Base-by-base conservation (phyloP, 1,140 invertebrate genomes). In the Scylla paramamosain region DNA sequence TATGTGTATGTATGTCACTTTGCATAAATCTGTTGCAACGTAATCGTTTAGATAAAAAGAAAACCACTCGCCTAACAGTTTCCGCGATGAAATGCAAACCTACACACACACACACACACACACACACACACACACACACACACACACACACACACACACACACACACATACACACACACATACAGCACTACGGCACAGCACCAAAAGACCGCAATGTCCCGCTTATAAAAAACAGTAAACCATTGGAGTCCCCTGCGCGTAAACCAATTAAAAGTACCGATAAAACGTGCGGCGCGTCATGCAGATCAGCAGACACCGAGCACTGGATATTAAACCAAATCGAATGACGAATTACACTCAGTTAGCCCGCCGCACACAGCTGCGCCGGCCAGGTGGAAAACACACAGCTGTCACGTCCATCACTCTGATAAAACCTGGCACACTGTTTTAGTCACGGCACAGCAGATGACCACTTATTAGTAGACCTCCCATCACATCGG, bases 141-240 rank as follows among this genome's bases (percentile, higher is more conserved):
- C 67, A 12, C 67, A 77, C 67, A 12, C 25, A 59, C 52, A 59
- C 52, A 59, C 52, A 59, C n/a, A 77, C 67, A 25, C 67, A 25
- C 67, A n/a, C 67, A 77, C 67, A 77, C 67, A 77, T 20, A 77
- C 67, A 77, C 67, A 77, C 25, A 77, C 67, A 77, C 67, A 77
- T 20, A 77, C 67, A 77, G 20, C 67, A 77, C 67, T 2, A 12
- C 16, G 52, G 52, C 52, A 59, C 0, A 59, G 52, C 52, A 14
- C 12, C 52, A 59, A 59, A 20, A 59, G 52, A 59, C 10, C 16
- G 52, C 16, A 59, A 8, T 12, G 52, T 59, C 0, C 16, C 52
- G 16, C 52, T 59, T 20, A 59, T 59, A 59, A 14, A 59, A 59
- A 59, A 59, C 52, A 59, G 52, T 59, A 12, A 59, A 59, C 52